Evolutionary conservation across 2,113 vertebrate species (phyloP).

Genomic region (Leptocoma aspasia): DNA sequence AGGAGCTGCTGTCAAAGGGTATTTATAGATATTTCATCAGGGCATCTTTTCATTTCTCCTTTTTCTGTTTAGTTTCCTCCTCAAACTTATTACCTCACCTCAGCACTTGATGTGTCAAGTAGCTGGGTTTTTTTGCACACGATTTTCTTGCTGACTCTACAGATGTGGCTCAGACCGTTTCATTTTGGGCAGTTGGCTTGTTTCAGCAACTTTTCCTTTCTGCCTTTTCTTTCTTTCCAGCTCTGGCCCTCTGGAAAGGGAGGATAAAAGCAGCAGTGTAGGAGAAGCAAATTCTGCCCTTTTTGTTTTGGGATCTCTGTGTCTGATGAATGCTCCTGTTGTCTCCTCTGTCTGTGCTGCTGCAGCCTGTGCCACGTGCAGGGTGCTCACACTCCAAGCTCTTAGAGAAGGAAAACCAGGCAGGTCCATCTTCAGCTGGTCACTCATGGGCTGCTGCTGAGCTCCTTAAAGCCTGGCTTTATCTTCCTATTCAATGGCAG

Average conservation of each 20-base stretch:
- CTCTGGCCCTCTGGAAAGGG: neutral
- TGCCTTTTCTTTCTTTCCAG: neutral
- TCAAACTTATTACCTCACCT: neutral
- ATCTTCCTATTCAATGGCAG: neutral
- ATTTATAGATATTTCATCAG: neutral
- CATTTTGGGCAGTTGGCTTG: neutral
- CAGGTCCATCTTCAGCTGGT: neutral
- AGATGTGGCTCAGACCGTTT: neutral
- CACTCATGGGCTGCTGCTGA: neutral
- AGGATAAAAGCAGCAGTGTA: neutral
- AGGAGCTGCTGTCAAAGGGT: neutral
- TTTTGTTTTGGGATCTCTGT: neutral
- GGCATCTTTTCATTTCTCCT: neutral
- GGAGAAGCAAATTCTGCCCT: neutral
- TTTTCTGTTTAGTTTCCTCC: neutral
- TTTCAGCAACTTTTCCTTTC: neutral
- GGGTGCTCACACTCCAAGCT: rapidly evolving
- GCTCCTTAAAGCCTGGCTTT: neutral
- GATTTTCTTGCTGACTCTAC: neutral
- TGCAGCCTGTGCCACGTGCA: neutral
- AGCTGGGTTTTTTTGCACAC: neutral
- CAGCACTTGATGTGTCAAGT: neutral
- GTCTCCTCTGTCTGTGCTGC: neutral
- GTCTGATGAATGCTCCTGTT: neutral
- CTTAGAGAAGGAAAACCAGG: neutral